Evolutionary conservation across 2,888 invertebrate species (phyloP), one percentile per base, ranked within the genome.

Genomic region (Ptychoptera contaminata): DNA sequence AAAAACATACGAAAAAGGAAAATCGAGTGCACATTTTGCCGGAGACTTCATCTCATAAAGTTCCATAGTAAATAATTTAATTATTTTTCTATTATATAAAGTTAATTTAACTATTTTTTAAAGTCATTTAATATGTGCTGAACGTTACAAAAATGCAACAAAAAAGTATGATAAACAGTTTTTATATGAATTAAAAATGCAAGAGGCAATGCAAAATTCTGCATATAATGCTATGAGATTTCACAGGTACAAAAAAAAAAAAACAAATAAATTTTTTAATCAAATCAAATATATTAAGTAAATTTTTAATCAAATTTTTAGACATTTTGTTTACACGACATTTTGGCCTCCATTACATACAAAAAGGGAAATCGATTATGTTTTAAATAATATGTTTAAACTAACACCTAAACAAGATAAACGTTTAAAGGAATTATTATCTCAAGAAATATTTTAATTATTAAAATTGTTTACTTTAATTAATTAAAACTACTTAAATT

Each of bases 261-360:
- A 50, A 35, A 44, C 12, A 40, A 47, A 47, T 48, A 46, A 23
- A 40, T 23, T 37, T 32, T 37, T 37, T n/a, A 15, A 37, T 23
- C n/a, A 9, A 2, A 29, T 37, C 5, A 6, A 37, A 14, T 10
- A 35, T 4, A 36, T 14, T 30, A 38, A 30, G 9, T 6, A 16
- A 31, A 2, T 35, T 36, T 15, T 14, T 16, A 11, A 23, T 43
- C 29, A n/a, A 16, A 40, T 10, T 39, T 51, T 1, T 35, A 65
- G 65, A 50, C 59, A 59, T 43, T 65, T 65, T 52, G 57, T 63
- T 51, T 62, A 65, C 45, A 65, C 65, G 47, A 65, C 63, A 43
- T 57, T 65, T 46, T 65, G 65, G 65, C 59, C 57, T 50, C 65
- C 64, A 32, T 51, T 65, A 51, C 63, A 65, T 54, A 63, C 65